A percentile compares a stretch with the other conserved stretches of the same genome.
Conservation (phyloP, 1,140 invertebrate genomes). For the Tetragnatha versicolor region DNA sequence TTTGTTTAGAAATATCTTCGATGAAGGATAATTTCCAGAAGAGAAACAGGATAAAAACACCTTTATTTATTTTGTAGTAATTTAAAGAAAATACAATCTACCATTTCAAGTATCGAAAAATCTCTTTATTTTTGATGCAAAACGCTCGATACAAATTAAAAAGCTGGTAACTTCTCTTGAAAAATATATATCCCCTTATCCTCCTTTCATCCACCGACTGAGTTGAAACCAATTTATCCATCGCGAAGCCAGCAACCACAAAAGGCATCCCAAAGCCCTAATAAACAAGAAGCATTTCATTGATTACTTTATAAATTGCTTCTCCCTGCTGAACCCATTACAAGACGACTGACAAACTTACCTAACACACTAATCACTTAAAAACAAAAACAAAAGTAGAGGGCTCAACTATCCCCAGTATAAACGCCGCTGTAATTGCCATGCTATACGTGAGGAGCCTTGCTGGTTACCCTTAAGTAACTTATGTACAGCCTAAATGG, state of each 20-base stretch:
- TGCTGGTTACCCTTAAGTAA: constrained; percentile 51
- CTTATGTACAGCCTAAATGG: constrained; percentile 52
- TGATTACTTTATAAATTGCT: constrained; percentile 56
- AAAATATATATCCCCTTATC: too few species aligned
- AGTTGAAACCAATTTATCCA: constrained; percentile 32
- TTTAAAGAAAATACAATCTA: too few species aligned
- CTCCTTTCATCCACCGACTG: too few species aligned
- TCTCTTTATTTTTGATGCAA: too few species aligned
- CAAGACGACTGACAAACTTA: constrained; percentile 55
- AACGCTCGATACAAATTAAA: too few species aligned
- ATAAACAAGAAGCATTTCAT: constrained; percentile 54
- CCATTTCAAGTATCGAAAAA: too few species aligned
- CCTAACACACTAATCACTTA: constrained; percentile 55
- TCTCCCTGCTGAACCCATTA: constrained; percentile 53
- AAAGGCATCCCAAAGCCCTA: constrained; percentile 44
- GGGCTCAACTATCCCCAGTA: constrained; percentile 52
- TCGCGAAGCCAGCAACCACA: constrained; percentile 16
- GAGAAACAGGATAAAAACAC: too few species aligned
- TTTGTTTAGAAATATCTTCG: too few species aligned
- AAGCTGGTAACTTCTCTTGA: too few species aligned
- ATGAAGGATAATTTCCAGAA: too few species aligned
- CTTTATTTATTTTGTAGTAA: too few species aligned
- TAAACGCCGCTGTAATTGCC: constrained; percentile 52
- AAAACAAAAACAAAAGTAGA: constrained; percentile 51
- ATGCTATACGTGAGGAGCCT: constrained; percentile 53